Evolutionary conservation across 1,140 invertebrate genomes (phyloP).

Genomic region (Zeugodacus cucurbitae): DNA sequence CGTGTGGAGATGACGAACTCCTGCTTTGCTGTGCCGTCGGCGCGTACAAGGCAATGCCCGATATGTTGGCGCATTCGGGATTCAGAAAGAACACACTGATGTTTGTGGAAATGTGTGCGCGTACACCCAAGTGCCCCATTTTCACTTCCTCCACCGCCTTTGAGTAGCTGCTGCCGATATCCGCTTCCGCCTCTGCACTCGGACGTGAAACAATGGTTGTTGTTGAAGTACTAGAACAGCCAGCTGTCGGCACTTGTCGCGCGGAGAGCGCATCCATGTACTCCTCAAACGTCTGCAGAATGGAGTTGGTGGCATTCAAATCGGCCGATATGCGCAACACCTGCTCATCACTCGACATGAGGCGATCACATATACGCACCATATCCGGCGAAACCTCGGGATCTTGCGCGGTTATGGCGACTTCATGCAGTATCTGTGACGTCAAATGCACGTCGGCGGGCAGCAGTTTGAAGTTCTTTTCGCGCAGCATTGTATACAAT

Average conservation of each 20-base stretch:
- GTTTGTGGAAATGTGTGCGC: conserved; percentile 49
- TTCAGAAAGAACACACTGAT: conserved; percentile 61
- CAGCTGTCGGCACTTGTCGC: conserved; percentile 44
- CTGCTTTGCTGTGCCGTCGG: neutral
- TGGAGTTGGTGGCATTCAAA: conserved; percentile 55
- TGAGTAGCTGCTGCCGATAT: neutral
- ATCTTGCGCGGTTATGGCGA: conserved; percentile 45
- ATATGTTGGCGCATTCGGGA: conserved; percentile 51
- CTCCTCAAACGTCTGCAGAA: conserved; percentile 54
- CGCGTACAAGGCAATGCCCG: conserved; percentile 54
- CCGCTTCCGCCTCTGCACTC: conserved; percentile 37
- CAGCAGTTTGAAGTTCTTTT: conserved; percentile 44
- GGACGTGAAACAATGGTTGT: neutral
- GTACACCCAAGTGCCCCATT: conserved; percentile 49
- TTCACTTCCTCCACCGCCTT: conserved; percentile 44
- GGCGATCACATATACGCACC: conserved; percentile 51
- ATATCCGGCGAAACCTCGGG: conserved; percentile 49
- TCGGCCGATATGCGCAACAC: conserved; percentile 50
- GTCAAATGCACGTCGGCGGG: conserved; percentile 54
- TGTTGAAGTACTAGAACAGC: conserved; percentile 41
- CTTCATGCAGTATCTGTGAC: conserved; percentile 48
- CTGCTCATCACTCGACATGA: conserved; percentile 52
- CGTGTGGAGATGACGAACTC: neutral
- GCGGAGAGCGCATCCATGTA: conserved; percentile 52
- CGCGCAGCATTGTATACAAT: conserved; percentile 48